Base-by-base conservation (phyloP, 2,113 vertebrate species). In the Psettodes erumei region DNA sequence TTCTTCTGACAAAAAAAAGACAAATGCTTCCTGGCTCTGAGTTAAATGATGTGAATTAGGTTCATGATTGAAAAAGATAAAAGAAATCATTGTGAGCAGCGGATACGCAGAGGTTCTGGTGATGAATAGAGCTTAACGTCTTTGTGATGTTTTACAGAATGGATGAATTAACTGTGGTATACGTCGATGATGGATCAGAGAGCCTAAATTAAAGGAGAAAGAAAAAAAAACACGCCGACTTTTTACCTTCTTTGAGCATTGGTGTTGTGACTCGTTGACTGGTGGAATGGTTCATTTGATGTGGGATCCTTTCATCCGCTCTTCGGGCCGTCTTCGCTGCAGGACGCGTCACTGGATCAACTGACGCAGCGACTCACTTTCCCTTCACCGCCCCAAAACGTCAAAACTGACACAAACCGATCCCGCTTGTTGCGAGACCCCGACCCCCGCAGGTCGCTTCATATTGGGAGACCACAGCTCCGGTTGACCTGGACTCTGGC, bases 111-210 rank as follows among this genome's bases (percentile, higher is more conserved):
- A 60, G 28, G 68, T 77, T 86, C 43, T 67, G 69, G 25, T 67
- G 68, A 79, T 73, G 65, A 85, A 75, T 45, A 38, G 79, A 86
- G 90, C 85, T 72, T 85, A 79, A 85, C 83, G 82, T 94, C 89
- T 91, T n/a, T 90, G 71, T 13, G 12, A 63, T 77, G 77, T 84
- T 87, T 87, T 85, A 86, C 67, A 75, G 62, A 79, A 70, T 32
- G 60, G 74, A 79, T 85, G 82, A 71, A 86, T 90, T 83, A 55
- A 77, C 16, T 62, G 67, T 85, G 83, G 64, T 81, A 81, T 71
- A 76, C 77, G 83, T 90, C 75, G 40, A 71, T 73, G 72, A 89
- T 84, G 79, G 86, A 84, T 87, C 64, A 86, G 47, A 90, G 73
- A 85, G 81, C 86, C 78, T 79, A 56, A 85, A 86, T 88, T 89